These are phyloP conservation scores for Nannobrachium achirus DNA, from an alignment of 2,113 vertebrate species.

Conservation along the genomic window DNA sequence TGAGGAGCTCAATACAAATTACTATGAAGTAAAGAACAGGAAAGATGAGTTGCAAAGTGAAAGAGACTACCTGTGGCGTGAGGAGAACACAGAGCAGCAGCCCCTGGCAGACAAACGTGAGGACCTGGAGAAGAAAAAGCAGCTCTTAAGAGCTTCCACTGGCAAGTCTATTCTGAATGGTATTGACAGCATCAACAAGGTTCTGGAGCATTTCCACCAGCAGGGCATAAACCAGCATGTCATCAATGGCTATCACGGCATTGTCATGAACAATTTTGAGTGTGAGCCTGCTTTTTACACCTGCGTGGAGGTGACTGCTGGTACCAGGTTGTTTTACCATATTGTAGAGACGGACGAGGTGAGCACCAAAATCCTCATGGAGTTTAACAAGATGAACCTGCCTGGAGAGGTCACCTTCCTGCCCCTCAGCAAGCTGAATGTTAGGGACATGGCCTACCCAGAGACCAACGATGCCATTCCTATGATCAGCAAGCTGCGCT, in stretches of 20 bases:
- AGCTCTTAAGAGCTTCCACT: constrained; percentile 95
- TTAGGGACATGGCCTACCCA: constrained; percentile 96
- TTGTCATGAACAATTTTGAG: constrained; percentile 99
- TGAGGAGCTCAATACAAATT: constrained; percentile 98
- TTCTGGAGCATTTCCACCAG: constrained; percentile 96
- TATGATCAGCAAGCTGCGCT: constrained; percentile 98
- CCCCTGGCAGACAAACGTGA: constrained; percentile 96
- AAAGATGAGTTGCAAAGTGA: constrained; percentile 99
- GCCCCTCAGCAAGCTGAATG: constrained; percentile 95
- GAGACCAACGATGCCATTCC: constrained; percentile 99
- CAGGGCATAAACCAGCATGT: constrained; percentile 99
- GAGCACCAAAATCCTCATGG: constrained; percentile 98
- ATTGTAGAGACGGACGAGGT: constrained; percentile 99
- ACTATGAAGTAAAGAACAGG: constrained; percentile 98
- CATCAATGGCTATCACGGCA: constrained; percentile 95
- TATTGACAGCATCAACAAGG: constrained; percentile 99
- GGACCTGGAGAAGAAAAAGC: constrained; percentile 98
- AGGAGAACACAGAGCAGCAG: constrained; percentile 98
- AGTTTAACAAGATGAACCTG: constrained; percentile 99
- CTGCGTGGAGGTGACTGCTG: constrained; percentile 98
- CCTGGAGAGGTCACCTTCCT: constrained; percentile 98
- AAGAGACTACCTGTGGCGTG: constrained; percentile 98
- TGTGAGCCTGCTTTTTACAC: constrained; percentile 99
- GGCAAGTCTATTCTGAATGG: constrained; percentile 99
- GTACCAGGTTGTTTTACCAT: constrained; percentile 97